Base-by-base conservation (phyloP, 23 tunicate species). In the Phallusia fumigata region DNA sequence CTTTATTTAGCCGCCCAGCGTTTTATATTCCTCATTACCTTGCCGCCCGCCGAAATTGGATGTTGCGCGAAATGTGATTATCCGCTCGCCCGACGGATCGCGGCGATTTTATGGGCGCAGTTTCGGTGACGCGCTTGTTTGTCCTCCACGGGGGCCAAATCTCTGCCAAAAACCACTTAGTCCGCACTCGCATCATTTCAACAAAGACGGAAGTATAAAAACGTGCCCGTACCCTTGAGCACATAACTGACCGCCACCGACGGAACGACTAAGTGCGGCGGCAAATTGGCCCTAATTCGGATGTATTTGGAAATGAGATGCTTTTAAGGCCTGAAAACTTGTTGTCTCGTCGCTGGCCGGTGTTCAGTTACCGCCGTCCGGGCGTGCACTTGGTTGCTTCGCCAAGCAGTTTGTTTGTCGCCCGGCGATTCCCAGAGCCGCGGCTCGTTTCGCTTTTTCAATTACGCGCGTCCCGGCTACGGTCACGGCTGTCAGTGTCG, bases 351-450 rank as follows among this genome's bases (percentile, higher is more conserved):
- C 69, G 28, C 69, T 58, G 28, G 28, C 28, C 28, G 28, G 69
- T 58, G 69, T 58, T 58, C 69, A 24, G 69, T 58, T 58, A 58
- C 69, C 69, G 69, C 16, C 69, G 69, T 22, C 69, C 69, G 69
- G 69, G 69, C 13, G 15, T 24, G 69, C 69, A 58, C 69, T 58
- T 58, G 69, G 69, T 24, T 58, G 69, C 69, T 24, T 58, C 3
- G 28, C 69, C 28, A 24, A 58, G 69, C 69, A 58, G 69, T 58
- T 58, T 58, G 69, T 58, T 58, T 58, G 69, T 58, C 28, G 16
- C 69, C 69, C 69, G 69, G 69, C 69, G 69, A 58, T 58, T 58
- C 69, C 16, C 69, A 40, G 47, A 13, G 69, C 16, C 16, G 69
- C 16, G 28, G 69, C 69, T 58, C 69, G 69, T 58, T 58, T 22